A percentile compares a stretch with the other conserved stretches of the same genome.
These are phyloP conservation scores for Tenthredo scrophulariae DNA, from an alignment of 2,888 invertebrate species.

Conservation along the genomic window DNA sequence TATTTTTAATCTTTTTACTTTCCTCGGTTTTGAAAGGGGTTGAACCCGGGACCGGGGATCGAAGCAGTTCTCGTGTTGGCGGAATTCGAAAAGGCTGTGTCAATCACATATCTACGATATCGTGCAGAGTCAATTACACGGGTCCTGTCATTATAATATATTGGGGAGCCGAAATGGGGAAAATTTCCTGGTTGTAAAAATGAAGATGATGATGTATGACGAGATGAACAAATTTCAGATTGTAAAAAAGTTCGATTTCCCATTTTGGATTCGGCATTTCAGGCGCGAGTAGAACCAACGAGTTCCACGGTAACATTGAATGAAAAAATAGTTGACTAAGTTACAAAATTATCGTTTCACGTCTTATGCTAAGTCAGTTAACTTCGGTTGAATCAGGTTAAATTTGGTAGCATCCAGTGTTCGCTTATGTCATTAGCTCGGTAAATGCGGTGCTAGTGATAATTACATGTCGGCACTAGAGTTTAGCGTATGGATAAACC, in stretches of 20 bases:
- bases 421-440: constrained; percentile 4
- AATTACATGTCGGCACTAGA: not conserved
- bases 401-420: not conserved
- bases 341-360: not conserved
- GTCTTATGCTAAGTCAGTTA: not conserved
- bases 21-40: constrained; percentile 33
- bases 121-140: not conserved
- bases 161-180: not conserved
- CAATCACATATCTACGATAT: not conserved
- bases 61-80: not conserved
- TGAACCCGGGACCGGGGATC: not conserved
- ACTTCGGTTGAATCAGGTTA: not conserved
- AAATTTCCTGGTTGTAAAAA: not conserved
- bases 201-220: no score
- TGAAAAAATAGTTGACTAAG: not conserved
- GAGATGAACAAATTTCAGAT: no score
- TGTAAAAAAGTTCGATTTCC: no score
- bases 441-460: not conserved
- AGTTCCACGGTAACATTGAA: not conserved
- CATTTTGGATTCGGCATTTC: not conserved
- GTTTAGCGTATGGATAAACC: constrained; percentile 5
- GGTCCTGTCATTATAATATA: not conserved
- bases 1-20: not conserved
- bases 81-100: not conserved
- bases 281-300: not conserved